These are phyloP conservation scores for Pollenia amentaria DNA, from an alignment of 2,888 invertebrate genomes.

Conservation along the genomic window DNA sequence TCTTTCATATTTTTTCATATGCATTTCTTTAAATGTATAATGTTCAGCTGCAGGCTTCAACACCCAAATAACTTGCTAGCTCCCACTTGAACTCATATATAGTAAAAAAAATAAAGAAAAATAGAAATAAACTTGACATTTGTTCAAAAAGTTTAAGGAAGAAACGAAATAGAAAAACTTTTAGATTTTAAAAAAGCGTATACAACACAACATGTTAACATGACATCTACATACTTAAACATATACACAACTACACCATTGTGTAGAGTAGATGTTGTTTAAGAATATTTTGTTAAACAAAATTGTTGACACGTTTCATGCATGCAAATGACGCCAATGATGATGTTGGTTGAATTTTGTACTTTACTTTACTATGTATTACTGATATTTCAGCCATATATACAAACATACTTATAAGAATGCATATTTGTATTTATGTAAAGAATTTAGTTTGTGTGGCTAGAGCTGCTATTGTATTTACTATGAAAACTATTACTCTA, in stretches of 20 bases:
- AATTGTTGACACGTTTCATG: conserved; percentile 71
- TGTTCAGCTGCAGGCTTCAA: not conserved
- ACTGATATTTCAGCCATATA: conserved; percentile 30
- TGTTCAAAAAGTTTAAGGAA: conserved; percentile 18
- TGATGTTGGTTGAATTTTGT: conserved; percentile 45
- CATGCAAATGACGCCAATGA: conserved; percentile 72
- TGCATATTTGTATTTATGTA: not conserved
- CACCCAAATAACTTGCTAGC: not conserved
- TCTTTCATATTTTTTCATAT: conserved; percentile 7
- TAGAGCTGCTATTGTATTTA: conserved; percentile 2
- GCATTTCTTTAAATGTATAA: not conserved
- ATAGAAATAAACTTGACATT: conserved; percentile 43
- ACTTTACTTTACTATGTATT: conserved; percentile 5
- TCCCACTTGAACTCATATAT: not conserved
- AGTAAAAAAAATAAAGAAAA: not conserved
- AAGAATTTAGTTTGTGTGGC: not conserved
- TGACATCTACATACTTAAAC: conserved; percentile 34
- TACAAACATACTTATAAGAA: not conserved
- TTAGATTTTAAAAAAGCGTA: conserved; percentile 36
- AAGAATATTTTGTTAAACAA: conserved; percentile 62
- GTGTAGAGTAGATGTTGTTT: conserved; percentile 31
- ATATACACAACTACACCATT: conserved; percentile 26
- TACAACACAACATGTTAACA: conserved; percentile 45
- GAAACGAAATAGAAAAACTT: conserved; percentile 46
- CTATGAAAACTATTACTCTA: not conserved